Conservation (phyloP, 2,888 invertebrate species). For the Dicycla oo region DNA sequence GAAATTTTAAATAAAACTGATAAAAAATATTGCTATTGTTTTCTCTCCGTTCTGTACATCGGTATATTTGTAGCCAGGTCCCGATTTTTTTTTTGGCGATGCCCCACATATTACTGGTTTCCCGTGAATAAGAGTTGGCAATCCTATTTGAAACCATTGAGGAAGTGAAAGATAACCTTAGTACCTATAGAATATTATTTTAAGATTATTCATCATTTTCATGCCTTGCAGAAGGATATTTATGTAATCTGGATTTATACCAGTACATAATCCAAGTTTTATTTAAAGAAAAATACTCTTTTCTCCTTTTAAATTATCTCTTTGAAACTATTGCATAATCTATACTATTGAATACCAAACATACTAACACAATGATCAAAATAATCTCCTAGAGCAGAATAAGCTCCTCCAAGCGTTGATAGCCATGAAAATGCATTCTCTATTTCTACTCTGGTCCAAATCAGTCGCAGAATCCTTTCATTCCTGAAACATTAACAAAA, state of each 20-base stretch:
- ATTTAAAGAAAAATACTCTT: background rate
- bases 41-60: no score
- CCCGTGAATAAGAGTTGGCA: no score
- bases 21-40: no score
- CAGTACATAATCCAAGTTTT: background rate
- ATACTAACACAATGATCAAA: constrained; percentile 93
- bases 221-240: background rate
- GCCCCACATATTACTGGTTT: no score
- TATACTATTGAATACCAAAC: no score
- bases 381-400: constrained; percentile 98
- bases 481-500: constrained; percentile 80
- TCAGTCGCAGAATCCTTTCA: constrained; percentile 78
- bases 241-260: no score
- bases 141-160: background rate
- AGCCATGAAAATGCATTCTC: constrained; percentile 98
- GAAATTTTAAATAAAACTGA: no score
- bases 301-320: background rate
- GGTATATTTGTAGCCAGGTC: no score
- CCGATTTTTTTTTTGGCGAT: no score
- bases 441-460: constrained; percentile 93
- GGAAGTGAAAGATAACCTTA: background rate
- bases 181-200: background rate
- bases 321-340: background rate
- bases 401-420: constrained; percentile 98
- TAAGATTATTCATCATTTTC: background rate